Base-by-base conservation (phyloP, 2,797 vertebrate genomes). In the Apogon talboti region DNA sequence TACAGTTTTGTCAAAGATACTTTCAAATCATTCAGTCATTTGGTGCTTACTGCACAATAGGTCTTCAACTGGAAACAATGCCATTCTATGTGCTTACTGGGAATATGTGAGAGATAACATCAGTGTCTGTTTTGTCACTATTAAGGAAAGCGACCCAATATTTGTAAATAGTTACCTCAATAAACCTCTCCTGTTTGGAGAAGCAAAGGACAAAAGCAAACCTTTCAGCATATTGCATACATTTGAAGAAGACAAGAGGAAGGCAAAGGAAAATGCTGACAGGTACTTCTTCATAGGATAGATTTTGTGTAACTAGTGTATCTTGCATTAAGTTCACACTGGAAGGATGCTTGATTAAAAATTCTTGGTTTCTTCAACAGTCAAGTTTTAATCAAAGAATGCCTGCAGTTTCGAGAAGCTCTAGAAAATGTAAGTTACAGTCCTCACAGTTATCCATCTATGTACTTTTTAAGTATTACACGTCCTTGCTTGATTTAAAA, bases 211-310 rank as follows among this genome's bases (percentile, higher is more conserved):
- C 81, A 87, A 40, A 83, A 87, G 64, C 66, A 87, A 93, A 90
- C 47, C 54, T 35, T 92, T 90, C 87, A 90, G 69, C 43, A 66
- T 95, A 54, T 87, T 97, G 58, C 95, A 96, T 60, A 94, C 87
- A 76, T 98, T 97, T 93, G 96, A 97, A 84, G 93, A 91, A 42
- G 94, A 93, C 78, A 97, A 91, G 84, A 96, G 91, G 92, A 95
- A 87, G 75, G 89, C 93, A 66, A 95, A 96, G 90, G 96, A 97
- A 79, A 96, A 94, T 87, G 81, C 77, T 51, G 94, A 96, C 54
- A 93, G 94, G 96, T 98, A 93, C 19, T 42, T 71, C 38, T 50
- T 24, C 51, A 58, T 69, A 30, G 44, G 40, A 13, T 14, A 40
- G 7, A 24, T 14, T 45, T 40, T 3, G 54, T 53, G 61, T 4